These are phyloP conservation scores for Sialia sialis DNA, from an alignment of 2,113 vertebrate genomes.

Conservation along the genomic window DNA sequence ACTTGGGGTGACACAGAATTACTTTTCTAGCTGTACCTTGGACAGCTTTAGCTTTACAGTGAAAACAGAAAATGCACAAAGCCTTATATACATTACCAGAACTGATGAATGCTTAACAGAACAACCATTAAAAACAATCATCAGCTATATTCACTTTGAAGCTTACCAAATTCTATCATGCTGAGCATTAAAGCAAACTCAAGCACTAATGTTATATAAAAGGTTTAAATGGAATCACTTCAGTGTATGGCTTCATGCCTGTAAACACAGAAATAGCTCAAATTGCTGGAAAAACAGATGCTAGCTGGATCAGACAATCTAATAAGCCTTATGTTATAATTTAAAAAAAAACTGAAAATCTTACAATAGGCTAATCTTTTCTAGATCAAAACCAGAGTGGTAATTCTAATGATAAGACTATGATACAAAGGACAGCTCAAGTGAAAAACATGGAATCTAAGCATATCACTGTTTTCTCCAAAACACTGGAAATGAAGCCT, in stretches of 20 bases:
- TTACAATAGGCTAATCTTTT: not conserved
- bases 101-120: not conserved
- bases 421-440: not conserved
- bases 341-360: not conserved
- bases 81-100: not conserved
- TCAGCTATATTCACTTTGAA: not conserved
- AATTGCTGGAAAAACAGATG: constrained; percentile 16
- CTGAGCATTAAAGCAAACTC: not conserved
- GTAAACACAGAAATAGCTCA: constrained; percentile 3
- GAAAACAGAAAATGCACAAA: not conserved
- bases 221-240: not conserved
- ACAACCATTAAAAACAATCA: not conserved
- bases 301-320: not conserved
- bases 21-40: not conserved
- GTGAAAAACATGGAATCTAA: not conserved
- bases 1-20: not conserved
- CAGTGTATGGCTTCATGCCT: not conserved
- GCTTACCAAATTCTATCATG: not conserved
- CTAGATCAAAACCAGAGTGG: not conserved
- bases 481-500: not conserved
- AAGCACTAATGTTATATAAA: not conserved
- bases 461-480: not conserved
- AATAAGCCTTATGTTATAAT: not conserved
- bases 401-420: not conserved
- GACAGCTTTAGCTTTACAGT: not conserved